phyloP scores from a whole-genome alignment of 1,140 invertebrate species.

The Tetraneura akinire region DNA sequence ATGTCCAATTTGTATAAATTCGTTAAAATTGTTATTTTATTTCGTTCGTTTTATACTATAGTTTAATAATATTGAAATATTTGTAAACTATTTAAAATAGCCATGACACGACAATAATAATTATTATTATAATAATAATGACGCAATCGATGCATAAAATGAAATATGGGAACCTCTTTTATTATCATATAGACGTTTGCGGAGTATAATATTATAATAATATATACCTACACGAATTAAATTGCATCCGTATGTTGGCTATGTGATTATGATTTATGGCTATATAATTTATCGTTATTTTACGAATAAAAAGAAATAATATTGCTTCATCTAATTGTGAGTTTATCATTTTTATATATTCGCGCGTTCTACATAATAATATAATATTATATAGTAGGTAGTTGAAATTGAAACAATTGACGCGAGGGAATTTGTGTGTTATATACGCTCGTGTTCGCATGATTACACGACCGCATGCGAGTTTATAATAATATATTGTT shows the following conservation, averaged over 20 bases:
- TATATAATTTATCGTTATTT: background rate
- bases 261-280: background rate
- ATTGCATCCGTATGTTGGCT: no score
- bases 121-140: background rate
- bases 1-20: no score
- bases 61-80: no score
- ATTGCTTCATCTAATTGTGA: constrained; percentile 18
- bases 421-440: background rate
- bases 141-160: background rate
- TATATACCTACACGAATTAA: background rate
- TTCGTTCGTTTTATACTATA: no score
- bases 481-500: no score
- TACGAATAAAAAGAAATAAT: constrained; percentile 26
- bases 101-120: no score
- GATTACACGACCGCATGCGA: no score
- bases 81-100: no score
- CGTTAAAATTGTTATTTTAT: no score
- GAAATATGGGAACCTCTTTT: background rate
- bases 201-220: background rate
- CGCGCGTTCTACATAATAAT: background rate
- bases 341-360: background rate
- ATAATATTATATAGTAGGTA: no score
- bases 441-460: background rate
- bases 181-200: background rate
- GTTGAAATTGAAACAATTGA: constrained; percentile 28